These are phyloP conservation scores for Amphiprion clarkii DNA, from an alignment of 2,797 vertebrate species.

Conservation along the genomic window DNA sequence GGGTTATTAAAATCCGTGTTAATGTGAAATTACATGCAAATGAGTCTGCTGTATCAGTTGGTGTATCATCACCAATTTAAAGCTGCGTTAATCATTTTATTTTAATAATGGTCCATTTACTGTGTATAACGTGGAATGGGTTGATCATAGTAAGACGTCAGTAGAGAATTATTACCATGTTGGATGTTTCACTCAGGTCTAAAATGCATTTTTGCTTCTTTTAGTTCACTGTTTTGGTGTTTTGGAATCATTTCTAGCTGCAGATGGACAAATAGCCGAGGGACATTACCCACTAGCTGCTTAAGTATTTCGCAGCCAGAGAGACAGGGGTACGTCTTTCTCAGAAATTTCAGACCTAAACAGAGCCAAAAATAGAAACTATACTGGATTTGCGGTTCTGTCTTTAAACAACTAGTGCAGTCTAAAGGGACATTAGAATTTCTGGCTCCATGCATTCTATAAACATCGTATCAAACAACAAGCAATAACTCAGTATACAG, in stretches of 20 bases:
- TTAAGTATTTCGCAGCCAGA: background rate
- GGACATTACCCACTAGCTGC: background rate
- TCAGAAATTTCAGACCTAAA: background rate
- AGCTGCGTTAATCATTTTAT: background rate
- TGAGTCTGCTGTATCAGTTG: background rate
- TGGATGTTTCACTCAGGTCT: background rate
- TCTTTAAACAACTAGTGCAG: too few species aligned
- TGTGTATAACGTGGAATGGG: background rate
- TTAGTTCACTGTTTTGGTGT: background rate
- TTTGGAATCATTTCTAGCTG: background rate
- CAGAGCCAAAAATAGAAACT: background rate
- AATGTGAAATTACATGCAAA: conserved; percentile 1
- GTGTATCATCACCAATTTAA: background rate
- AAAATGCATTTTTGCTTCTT: background rate
- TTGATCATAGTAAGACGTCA: background rate
- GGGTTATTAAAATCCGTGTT: background rate
- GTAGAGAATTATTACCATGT: background rate
- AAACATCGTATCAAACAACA: too few species aligned
- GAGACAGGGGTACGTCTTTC: background rate
- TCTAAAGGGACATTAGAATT: background rate
- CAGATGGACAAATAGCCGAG: background rate
- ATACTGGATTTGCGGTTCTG: background rate
- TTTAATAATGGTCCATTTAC: background rate
- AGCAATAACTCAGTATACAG: too few species aligned
- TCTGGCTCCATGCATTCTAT: background rate